Base-by-base conservation (phyloP, 2,113 vertebrate species). In the Amia ocellicauda region DNA sequence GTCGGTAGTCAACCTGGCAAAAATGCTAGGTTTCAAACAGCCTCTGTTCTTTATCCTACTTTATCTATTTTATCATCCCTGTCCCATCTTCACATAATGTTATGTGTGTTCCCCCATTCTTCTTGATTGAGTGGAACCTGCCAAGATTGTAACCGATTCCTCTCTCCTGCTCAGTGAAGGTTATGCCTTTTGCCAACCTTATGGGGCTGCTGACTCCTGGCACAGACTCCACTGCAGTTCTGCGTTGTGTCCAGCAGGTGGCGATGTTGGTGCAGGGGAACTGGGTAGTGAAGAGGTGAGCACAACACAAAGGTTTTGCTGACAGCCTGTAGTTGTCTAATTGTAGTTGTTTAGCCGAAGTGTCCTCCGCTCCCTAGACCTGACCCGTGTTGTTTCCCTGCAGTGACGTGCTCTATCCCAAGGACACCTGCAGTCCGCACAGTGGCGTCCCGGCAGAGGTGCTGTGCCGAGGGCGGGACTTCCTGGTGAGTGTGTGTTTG, bases 171-270 rank as follows among this genome's bases (percentile, higher is more conserved):
- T n/a, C 73, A 97, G 97, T 99, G 69, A 99, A 98, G 68, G 90
- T 94, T 58, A 96, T 99, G 85, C 95, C 93, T 0, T 99, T 98
- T 69, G 92, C 97, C 57, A 97, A 97, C 77, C 85, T 99, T 55
- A 97, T 99, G 94, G 93, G 95, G 7, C 86, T 99, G 49, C 85
- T 99, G 0, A 93, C 92, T 49, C 87, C 93, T 0, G 94, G 94
- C 13, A 88, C 89, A 0, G 97, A 99, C 78, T 88, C 93, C 0
- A 93, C 93, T 0, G 73, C 94, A 10, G 95, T 91, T 69, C 80
- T 99, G 71, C 92, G 97, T 60, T 97, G 96, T 72, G 93, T 99
- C 80, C 97, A 99, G 83, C 96, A 99, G 89, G 96, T 99, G 94
- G 93, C 97, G 14, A 91, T 99, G 86, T 80, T 99, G 64, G 94